Percentiles rank a stretch among this genome's conserved stretches.
phyloP scores from a whole-genome alignment of 2,113 vertebrate species.

The Eptatretus burgeri region DNA sequence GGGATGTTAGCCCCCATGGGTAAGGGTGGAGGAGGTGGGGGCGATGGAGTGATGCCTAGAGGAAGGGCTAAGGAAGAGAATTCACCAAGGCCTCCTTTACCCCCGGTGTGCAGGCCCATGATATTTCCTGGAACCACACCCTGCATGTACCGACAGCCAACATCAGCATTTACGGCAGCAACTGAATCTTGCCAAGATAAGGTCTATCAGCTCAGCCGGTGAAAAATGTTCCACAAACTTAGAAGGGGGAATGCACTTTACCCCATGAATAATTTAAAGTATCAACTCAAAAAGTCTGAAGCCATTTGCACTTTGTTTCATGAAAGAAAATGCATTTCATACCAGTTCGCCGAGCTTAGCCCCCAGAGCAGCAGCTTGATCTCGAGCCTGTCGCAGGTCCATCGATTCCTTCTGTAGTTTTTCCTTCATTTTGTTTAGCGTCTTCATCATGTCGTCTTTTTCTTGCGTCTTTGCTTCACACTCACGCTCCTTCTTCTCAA shows the following conservation, averaged over 20 bases:
- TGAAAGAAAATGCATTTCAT: conserved; percentile 19
- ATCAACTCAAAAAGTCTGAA: not conserved
- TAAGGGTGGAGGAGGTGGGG: not conserved
- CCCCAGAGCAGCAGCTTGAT: conserved; percentile 51
- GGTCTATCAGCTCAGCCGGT: not conserved
- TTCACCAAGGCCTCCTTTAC: too few species aligned
- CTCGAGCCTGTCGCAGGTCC: conserved; percentile 52
- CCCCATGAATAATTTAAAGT: not conserved
- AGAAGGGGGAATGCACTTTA: not conserved
- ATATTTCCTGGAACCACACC: too few species aligned
- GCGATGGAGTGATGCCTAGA: not conserved
- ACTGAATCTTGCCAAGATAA: not conserved
- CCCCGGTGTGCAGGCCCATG: too few species aligned
- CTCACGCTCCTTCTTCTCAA: conserved; percentile 74
- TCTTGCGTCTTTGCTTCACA: conserved; percentile 79
- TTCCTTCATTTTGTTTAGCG: conserved; percentile 95
- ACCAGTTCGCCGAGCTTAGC: conserved; percentile 40
- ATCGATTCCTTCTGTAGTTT: conserved; percentile 66
- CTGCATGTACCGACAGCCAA: not conserved
- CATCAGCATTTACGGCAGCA: conserved; percentile 19
- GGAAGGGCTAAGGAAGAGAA: not conserved
- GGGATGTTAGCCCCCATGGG: conserved; percentile 14
- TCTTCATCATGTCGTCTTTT: conserved; percentile 97
- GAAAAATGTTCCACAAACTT: conserved; percentile 6
- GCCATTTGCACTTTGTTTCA: not conserved